These are phyloP conservation scores for Pogonognathellus flavescens DNA, from an alignment of 1,140 invertebrate genomes.

Conservation along the genomic window DNA sequence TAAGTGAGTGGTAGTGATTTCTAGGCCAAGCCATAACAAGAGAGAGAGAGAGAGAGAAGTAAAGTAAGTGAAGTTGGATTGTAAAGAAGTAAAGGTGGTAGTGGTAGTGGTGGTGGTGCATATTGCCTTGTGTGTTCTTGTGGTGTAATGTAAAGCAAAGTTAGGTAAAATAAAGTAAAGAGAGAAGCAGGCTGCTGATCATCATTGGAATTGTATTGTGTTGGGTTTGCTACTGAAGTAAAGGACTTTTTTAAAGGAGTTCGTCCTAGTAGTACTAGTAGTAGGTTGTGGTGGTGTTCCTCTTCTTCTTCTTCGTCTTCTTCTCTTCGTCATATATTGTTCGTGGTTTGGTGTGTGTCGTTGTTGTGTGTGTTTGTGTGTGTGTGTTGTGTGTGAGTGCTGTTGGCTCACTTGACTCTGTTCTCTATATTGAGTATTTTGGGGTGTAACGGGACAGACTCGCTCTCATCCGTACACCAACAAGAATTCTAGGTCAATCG, in stretches of 20 bases:
- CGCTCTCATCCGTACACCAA: constrained; percentile 65
- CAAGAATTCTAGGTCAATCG: constrained; percentile 65
- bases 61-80: too few species aligned
- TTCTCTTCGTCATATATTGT: background rate
- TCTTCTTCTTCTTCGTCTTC: background rate
- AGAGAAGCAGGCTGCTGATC: too few species aligned
- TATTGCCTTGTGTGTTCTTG: too few species aligned
- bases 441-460: constrained; percentile 67
- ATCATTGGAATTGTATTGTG: too few species aligned
- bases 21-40: too few species aligned
- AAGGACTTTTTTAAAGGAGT: background rate
- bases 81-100: too few species aligned
- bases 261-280: background rate
- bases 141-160: too few species aligned
- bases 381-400: background rate
- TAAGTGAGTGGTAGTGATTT: too few species aligned
- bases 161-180: too few species aligned
- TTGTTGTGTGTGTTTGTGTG: background rate
- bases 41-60: too few species aligned
- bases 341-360: background rate
- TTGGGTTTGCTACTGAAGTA: too few species aligned
- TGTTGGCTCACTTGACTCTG: background rate
- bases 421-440: constrained; percentile 61
- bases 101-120: too few species aligned
- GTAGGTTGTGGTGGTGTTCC: background rate